These are phyloP conservation scores for Shinisaurus crocodilurus DNA, from an alignment of 2,113 vertebrate species.

Conservation along the genomic window DNA sequence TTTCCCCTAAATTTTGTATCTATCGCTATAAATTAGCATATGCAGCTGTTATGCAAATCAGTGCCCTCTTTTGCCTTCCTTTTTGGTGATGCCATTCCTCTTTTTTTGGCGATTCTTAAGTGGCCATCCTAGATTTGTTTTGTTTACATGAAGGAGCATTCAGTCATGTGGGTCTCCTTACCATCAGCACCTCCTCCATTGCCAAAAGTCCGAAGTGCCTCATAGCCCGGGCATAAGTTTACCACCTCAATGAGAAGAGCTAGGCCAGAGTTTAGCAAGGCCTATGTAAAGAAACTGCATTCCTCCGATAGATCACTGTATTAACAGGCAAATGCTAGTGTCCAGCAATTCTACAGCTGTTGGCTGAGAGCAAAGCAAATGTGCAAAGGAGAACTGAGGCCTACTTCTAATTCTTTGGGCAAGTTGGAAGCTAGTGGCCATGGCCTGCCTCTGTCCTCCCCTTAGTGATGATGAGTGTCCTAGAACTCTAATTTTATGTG, in stretches of 20 bases:
- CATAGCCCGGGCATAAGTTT: not conserved
- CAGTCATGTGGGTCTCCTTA: too few relatives aligned
- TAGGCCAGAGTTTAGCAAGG: not conserved
- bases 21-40: too few relatives aligned
- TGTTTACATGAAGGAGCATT: too few relatives aligned
- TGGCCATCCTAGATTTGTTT: too few relatives aligned
- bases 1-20: too few relatives aligned
- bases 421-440: not conserved
- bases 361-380: not conserved
- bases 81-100: too few relatives aligned
- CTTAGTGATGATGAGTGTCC: not conserved
- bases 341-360: not conserved
- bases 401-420: not conserved
- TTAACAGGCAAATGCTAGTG: not conserved
- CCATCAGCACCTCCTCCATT: too few relatives aligned
- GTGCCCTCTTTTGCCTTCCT: too few relatives aligned
- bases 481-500: constrained; percentile 48
- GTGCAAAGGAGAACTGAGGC: fast-evolving
- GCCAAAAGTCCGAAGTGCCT: not conserved
- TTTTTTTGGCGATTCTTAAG: too few relatives aligned
- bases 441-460: not conserved
- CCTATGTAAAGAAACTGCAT: not conserved
- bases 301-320: not conserved
- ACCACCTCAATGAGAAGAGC: not conserved
- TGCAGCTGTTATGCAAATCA: too few relatives aligned